Evolutionary conservation across 2,113 vertebrate species (phyloP).

Genomic region (Lates calcarifer): DNA sequence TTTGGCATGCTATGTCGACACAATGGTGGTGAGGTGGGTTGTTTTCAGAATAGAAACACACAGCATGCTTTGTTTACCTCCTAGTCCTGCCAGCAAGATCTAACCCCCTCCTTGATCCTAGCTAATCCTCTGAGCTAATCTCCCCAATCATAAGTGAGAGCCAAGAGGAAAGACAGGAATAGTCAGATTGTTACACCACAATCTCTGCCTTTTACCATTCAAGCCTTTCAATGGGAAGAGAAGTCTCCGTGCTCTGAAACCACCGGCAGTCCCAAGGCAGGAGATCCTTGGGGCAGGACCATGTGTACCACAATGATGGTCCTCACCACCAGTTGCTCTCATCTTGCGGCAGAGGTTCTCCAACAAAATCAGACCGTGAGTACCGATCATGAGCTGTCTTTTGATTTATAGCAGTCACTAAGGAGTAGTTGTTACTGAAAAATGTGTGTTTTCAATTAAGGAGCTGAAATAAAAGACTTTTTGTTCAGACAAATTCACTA

Average conservation of each 20-base stretch:
- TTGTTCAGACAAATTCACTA: background rate
- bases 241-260: constrained; percentile 29
- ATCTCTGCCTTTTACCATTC: constrained; percentile 50
- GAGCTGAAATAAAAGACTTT: background rate
- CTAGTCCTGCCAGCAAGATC: constrained; percentile 53
- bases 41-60: constrained; percentile 56
- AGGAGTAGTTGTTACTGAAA: background rate
- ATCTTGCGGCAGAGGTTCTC: constrained; percentile 67
- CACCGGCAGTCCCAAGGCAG: constrained; percentile 19
- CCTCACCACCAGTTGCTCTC: constrained; percentile 79
- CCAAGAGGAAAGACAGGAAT: constrained; percentile 68
- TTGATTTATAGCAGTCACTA: background rate
- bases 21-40: constrained; percentile 21
- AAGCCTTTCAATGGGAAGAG: constrained; percentile 61
- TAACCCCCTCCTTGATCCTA: constrained; percentile 71
- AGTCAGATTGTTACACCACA: constrained; percentile 64
- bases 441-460: background rate
- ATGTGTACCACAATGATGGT: constrained; percentile 86
- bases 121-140: constrained; percentile 80
- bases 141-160: constrained; percentile 62
- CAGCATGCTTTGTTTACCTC: constrained; percentile 78
- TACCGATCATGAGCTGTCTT: constrained; percentile 10
- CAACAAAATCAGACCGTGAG: constrained; percentile 76
- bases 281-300: constrained; percentile 52
- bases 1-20: constrained; percentile 13